Evolutionary conservation across 2,888 invertebrate genomes (phyloP).

Genomic region (Petrophora chlorosata): DNA sequence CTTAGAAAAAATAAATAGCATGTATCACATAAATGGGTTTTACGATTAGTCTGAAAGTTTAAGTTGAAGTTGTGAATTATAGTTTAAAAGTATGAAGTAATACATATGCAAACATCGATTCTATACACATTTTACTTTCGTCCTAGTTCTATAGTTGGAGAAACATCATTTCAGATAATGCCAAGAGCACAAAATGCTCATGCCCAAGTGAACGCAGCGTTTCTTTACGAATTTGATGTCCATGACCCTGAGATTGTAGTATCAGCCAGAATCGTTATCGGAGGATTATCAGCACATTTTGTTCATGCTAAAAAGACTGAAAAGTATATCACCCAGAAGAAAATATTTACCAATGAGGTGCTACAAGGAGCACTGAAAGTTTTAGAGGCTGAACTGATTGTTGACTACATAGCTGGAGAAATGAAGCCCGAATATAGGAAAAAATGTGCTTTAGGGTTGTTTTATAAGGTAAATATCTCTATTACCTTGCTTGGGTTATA

Average conservation of each 20-base stretch:
- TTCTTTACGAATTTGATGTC: constrained; percentile 83
- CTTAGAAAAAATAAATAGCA: too few relatives aligned
- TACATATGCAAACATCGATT: too few relatives aligned
- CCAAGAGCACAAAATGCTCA: constrained; percentile 89
- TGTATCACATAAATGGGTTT: too few relatives aligned
- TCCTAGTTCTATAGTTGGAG: not conserved
- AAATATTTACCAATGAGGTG: constrained; percentile 71
- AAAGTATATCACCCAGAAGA: constrained; percentile 57
- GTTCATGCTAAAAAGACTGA: constrained; percentile 86
- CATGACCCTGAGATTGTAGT: constrained; percentile 47
- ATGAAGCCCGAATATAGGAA: constrained; percentile 84
- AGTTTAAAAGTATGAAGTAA: too few relatives aligned
- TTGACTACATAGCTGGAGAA: constrained; percentile 76
- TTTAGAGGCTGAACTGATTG: constrained; percentile 79
- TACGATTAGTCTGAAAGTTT: too few relatives aligned
- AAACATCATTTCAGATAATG: constrained; percentile 88
- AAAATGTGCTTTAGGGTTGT: constrained; percentile 83
- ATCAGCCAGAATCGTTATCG: constrained; percentile 85
- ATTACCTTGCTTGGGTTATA: not conserved
- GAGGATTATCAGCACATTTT: constrained; percentile 80
- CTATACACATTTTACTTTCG: too few relatives aligned
- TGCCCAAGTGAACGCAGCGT: constrained; percentile 90
- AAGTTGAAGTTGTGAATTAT: too few relatives aligned
- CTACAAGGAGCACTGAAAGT: constrained; percentile 79
- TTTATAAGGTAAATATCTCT: constrained; percentile 84